A percentile compares a stretch with the other conserved stretches of the same genome.
Evolutionary conservation across 2,888 invertebrate genomes (phyloP).

Genomic region (Torymus texanus): DNA sequence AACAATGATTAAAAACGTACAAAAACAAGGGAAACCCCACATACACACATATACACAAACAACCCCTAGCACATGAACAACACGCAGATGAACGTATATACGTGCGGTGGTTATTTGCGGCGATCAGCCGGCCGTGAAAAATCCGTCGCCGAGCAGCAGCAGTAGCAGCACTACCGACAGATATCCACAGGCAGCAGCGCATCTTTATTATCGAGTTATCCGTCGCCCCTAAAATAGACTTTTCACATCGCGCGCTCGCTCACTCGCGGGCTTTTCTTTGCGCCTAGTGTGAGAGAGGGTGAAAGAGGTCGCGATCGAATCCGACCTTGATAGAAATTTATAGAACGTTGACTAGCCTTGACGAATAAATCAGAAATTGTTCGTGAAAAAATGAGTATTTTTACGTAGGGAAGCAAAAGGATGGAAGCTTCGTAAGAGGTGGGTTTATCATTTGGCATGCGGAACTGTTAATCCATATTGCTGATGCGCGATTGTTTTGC

Average conservation of each 20-base stretch:
- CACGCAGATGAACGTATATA: neutral
- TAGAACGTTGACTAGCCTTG: conserved; percentile 45
- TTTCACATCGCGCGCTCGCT: conserved; percentile 30
- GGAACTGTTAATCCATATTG: conserved; percentile 11
- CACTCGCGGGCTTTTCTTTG: conserved; percentile 14
- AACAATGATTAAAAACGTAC: no score
- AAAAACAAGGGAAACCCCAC: no score
- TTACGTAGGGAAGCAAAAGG: neutral
- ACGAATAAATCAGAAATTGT: conserved; percentile 48
- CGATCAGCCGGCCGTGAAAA: conserved; percentile 44
- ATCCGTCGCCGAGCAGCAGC: conserved; percentile 30
- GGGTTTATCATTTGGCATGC: conserved; percentile 3
- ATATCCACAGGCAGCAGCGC: conserved; percentile 32
- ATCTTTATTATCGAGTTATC: conserved; percentile 53
- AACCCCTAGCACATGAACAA: neutral
- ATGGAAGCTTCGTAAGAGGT: no score
- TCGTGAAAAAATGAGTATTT: conserved; percentile 25
- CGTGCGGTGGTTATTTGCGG: conserved; percentile 41
- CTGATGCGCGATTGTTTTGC: neutral
- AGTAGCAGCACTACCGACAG: conserved; percentile 19
- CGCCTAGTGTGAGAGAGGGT: conserved; percentile 16
- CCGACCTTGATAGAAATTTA: conserved; percentile 52
- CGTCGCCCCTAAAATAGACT: conserved; percentile 52
- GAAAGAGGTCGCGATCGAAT: conserved; percentile 44
- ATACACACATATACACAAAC: neutral